Conservation (phyloP, 2,797 vertebrate genomes). For the Taenioides sp. region DNA sequence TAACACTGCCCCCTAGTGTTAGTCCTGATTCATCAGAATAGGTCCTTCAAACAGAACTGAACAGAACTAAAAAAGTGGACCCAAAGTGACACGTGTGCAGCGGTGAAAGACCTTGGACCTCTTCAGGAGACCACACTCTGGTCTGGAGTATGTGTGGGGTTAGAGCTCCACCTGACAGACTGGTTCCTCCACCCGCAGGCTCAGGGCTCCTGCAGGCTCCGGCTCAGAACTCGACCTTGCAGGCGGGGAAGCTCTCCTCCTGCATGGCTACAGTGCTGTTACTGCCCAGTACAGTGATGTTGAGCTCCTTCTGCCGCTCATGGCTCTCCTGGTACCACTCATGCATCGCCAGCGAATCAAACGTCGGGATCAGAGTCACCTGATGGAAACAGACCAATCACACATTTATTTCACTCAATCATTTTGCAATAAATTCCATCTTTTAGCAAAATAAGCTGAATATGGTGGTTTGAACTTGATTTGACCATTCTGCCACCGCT, state of each 20-base stretch:
- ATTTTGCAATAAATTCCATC: too few relatives aligned
- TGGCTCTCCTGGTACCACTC: constrained; percentile 92
- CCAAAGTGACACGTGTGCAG: background rate
- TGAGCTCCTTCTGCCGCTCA: constrained; percentile 79
- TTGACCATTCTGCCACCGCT: background rate
- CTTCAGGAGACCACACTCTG: too few relatives aligned
- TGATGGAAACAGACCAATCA: constrained; percentile 41
- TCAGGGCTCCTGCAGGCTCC: background rate
- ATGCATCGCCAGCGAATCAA: constrained; percentile 88
- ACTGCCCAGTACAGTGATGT: constrained; percentile 88
- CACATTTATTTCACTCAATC: background rate
- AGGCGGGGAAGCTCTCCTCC: constrained; percentile 93
- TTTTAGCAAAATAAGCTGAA: too few relatives aligned
- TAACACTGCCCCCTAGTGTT: constrained; percentile 13
- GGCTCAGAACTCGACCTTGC: constrained; percentile 92
- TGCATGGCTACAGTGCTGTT: constrained; percentile 97
- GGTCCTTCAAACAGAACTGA: constrained; percentile 4
- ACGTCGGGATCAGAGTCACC: constrained; percentile 93
- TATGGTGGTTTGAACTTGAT: too few relatives aligned
- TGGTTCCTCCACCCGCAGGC: background rate
- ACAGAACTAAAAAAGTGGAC: constrained; percentile 4
- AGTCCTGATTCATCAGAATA: constrained; percentile 39
- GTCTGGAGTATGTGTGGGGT: too few relatives aligned
- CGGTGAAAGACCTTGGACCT: background rate
- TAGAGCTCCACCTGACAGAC: background rate